phyloP scores from a whole-genome alignment of 2,113 vertebrate genomes.

The Xiphorhynchus elegans region DNA sequence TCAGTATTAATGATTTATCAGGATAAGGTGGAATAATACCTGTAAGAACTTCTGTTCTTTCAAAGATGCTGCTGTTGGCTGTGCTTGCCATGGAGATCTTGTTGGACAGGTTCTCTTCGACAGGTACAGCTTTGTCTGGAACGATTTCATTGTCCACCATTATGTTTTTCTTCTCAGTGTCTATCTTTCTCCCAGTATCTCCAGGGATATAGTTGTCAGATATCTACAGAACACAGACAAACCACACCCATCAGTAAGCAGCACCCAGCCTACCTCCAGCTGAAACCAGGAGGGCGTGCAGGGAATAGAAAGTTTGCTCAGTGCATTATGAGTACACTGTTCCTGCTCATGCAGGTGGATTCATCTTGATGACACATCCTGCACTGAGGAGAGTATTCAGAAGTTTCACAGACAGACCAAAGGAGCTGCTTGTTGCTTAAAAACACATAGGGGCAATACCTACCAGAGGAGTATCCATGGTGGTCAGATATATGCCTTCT shows the following conservation, averaged over 20 bases:
- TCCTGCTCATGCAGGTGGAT: not conserved
- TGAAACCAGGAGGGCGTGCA: not conserved
- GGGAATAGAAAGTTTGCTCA: slow-evolving; percentile 27
- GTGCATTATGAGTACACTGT: not conserved
- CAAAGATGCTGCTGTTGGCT: slow-evolving; percentile 81
- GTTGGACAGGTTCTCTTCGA: slow-evolving; percentile 61
- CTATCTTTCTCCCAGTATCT: slow-evolving; percentile 11
- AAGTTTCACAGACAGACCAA: not conserved
- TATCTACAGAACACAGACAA: slow-evolving; percentile 25
- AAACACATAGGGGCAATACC: not conserved
- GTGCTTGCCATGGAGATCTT: slow-evolving; percentile 90
- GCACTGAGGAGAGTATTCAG: not conserved
- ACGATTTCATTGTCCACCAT: slow-evolving; percentile 80
- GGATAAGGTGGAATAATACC: slow-evolving; percentile 73
- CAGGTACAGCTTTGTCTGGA: not conserved
- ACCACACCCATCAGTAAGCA: slow-evolving; percentile 34
- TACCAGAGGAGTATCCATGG: slow-evolving; percentile 48
- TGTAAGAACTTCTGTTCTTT: slow-evolving; percentile 90
- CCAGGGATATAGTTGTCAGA: slow-evolving; percentile 82
- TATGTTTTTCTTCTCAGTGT: slow-evolving; percentile 38
- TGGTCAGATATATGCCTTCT: not conserved
- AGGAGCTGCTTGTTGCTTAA: not conserved
- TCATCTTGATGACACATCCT: not conserved
- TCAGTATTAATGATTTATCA: not conserved
- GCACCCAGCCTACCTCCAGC: not conserved